A percentile compares a stretch with the other conserved stretches of the same genome.
phyloP scores from a whole-genome alignment of 2,888 invertebrate species.

The Diploptera punctata region DNA sequence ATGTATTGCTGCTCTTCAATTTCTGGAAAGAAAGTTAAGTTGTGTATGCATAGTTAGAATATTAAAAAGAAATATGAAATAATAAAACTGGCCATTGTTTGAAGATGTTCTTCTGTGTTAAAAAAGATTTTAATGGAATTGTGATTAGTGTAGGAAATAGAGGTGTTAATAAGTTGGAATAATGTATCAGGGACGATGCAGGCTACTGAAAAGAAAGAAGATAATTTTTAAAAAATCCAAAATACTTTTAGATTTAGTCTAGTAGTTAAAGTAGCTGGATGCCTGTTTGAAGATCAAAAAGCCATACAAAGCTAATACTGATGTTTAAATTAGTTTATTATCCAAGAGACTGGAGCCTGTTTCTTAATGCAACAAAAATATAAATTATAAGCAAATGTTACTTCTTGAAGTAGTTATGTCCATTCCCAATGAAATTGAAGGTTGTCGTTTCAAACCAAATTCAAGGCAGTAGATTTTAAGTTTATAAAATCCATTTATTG shows the following conservation, averaged over 20 bases:
- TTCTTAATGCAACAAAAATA: too few relatives aligned
- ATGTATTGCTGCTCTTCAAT: too few relatives aligned
- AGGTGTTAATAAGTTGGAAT: neutral
- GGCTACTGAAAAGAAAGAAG: neutral
- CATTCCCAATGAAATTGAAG: too few relatives aligned
- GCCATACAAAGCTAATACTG: constrained; percentile 18
- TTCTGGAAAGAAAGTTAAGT: too few relatives aligned
- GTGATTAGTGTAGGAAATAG: neutral
- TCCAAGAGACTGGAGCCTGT: neutral
- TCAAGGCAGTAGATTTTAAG: too few relatives aligned
- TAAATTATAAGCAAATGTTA: too few relatives aligned
- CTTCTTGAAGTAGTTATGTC: too few relatives aligned
- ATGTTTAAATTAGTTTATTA: constrained; percentile 19
- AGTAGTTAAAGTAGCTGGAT: constrained; percentile 16
- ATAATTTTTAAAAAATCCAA: neutral
- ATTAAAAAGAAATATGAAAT: too few relatives aligned
- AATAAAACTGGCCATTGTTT: neutral
- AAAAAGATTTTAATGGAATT: neutral
- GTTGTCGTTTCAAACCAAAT: too few relatives aligned
- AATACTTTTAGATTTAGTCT: neutral
- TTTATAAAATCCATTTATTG: too few relatives aligned
- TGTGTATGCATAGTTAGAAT: too few relatives aligned
- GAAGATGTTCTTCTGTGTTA: neutral
- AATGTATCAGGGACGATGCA: neutral
- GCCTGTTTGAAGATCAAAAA: constrained; percentile 17